These are phyloP conservation scores for Psilopogon haemacephalus DNA, from an alignment of 2,113 vertebrate genomes.

Conservation along the genomic window DNA sequence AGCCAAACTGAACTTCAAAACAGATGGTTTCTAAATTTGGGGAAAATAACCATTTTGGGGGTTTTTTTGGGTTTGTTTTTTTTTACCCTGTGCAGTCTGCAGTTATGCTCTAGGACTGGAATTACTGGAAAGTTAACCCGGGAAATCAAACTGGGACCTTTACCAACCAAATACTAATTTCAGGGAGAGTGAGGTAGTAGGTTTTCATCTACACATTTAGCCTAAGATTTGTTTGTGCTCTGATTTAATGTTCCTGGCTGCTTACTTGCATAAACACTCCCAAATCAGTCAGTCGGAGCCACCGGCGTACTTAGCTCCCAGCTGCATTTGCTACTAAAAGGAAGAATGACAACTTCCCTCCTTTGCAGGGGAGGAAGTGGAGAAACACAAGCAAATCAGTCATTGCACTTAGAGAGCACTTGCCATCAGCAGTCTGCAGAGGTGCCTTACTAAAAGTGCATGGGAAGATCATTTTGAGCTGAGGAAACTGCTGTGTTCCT, in stretches of 20 bases:
- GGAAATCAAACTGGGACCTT: slow-evolving; percentile 40
- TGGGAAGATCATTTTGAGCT: not conserved
- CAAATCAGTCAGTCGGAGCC: slow-evolving; percentile 37
- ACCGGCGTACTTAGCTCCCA: not conserved
- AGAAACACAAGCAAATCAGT: slow-evolving; percentile 15
- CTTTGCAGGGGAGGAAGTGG: not conserved
- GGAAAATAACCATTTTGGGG: slow-evolving; percentile 22
- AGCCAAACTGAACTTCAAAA: slow-evolving; percentile 53
- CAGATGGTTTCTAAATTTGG: slow-evolving; percentile 66
- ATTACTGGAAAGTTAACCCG: slow-evolving; percentile 47
- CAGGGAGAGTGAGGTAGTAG: not conserved
- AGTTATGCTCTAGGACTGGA: slow-evolving; percentile 35
- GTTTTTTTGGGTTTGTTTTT: not conserved
- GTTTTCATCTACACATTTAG: slow-evolving; percentile 23
- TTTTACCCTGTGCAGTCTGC: slow-evolving; percentile 7
- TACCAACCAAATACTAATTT: slow-evolving; percentile 27
- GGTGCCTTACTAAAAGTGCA: not conserved
- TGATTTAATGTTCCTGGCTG: slow-evolving; percentile 47
- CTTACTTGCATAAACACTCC: slow-evolving; percentile 31
- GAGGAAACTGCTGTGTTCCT: not conserved
- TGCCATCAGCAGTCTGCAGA: not conserved
- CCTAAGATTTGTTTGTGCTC: slow-evolving; percentile 32
- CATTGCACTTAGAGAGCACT: not conserved
- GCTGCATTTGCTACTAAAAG: slow-evolving; percentile 38
- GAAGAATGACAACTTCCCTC: slow-evolving; percentile 6